Base-by-base conservation (phyloP, 2,888 invertebrate genomes). In the Dastarcus helophoroides region DNA sequence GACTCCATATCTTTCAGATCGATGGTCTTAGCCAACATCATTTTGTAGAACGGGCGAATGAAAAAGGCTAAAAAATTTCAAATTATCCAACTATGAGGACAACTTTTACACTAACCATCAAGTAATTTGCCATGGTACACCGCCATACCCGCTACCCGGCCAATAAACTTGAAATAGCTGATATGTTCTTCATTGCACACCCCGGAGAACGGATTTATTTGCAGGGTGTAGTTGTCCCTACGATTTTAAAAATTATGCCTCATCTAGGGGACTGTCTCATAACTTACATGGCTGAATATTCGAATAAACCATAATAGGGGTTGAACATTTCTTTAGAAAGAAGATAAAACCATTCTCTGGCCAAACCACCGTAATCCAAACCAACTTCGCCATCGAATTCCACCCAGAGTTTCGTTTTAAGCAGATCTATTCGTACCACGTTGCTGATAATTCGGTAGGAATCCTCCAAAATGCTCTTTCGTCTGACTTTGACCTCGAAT, bases 301-400 rank as follows among this genome's bases (percentile, higher is more conserved):
- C 97, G 68, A 98, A 98, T 31, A 98, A 73, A 0, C 97, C 97
- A 65, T 98, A 98, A 63, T 97, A 98, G 0, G 98, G 98, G 70
- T 98, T 98, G 66, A 98, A 98, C 93, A 98, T 95, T 69, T 98
- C 97, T 63, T 94, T 94, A 2, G 95, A 97, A 7, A 98, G 68
- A 14, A 97, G 72, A 70, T 94, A 98, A 70, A 98, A 98, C 94
- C 95, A 97, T 65, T 98, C 97, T 37, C 97, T 73, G 1, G 94
- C 89, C 30, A 95, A 71, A 9, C 95, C 95, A 32, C 95, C 95
- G 63, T 97, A 97, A 65, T 97, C 97, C 65, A 79, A 61, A 9
- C 95, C 95, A 22, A 90, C 85, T 66, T 98, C 98, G 3, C 91
- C 89, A 59, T 95, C 94, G 64, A 98, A 98, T 65, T 97, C 95